Conservation (phyloP, 2,797 vertebrate genomes). For the Nannoperca australis region DNA sequence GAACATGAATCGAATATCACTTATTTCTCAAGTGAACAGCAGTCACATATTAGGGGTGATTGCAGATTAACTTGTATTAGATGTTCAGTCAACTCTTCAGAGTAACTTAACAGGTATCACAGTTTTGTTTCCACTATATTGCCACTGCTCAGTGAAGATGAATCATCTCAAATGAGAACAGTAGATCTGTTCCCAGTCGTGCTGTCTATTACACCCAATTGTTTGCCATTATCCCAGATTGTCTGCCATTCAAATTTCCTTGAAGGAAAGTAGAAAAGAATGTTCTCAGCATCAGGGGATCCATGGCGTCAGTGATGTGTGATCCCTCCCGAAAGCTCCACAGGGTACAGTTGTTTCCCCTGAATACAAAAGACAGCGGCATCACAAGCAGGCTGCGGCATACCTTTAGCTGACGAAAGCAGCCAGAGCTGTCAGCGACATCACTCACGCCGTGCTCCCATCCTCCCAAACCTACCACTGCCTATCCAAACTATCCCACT, state of each 20-base stretch:
- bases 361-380: constrained; percentile 84
- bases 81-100: constrained; percentile 27
- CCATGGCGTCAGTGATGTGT: constrained; percentile 73
- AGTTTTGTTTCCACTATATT: constrained; percentile 44
- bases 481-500: constrained; percentile 74
- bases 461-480: constrained; percentile 64
- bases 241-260: constrained; percentile 79
- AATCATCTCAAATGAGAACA: constrained; percentile 63
- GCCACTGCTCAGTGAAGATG: constrained; percentile 37
- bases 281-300: constrained; percentile 70
- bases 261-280: constrained; percentile 71
- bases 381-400: constrained; percentile 78
- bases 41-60: constrained; percentile 13
- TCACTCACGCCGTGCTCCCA: constrained; percentile 80
- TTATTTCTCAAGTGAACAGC: constrained; percentile 28
- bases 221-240: constrained; percentile 76
- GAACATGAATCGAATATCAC: constrained; percentile 31
- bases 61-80: constrained; percentile 28
- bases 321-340: constrained; percentile 78
- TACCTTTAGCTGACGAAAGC: constrained; percentile 83
- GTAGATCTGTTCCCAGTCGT: constrained; percentile 54
- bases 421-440: constrained; percentile 83
- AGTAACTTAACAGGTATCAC: constrained; percentile 35
- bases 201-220: constrained; percentile 66
- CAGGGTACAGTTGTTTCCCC: constrained; percentile 80